A percentile compares a stretch with the other conserved stretches of the same genome.
Conservation (phyloP, 2,797 vertebrate genomes). For the Synaphobranchus kaupii region DNA sequence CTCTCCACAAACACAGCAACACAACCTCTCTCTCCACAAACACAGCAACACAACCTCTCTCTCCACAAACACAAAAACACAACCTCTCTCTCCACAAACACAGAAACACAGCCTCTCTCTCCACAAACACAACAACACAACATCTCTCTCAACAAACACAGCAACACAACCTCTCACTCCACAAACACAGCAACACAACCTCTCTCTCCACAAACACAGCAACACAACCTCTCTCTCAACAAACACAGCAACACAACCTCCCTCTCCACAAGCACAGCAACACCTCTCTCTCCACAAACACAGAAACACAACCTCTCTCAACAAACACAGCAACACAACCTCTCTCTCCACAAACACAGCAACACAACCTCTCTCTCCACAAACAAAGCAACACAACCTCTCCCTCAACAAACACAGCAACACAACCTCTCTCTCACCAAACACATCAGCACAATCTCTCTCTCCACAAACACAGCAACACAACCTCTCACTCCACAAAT, state of each 20-base stretch:
- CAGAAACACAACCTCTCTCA: not conserved
- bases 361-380: not conserved
- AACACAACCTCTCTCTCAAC: not conserved
- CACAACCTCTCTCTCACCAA: not conserved
- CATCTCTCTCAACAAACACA: not conserved
- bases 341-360: not conserved
- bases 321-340: not conserved
- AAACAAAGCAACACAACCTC: not conserved
- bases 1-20: too few species aligned
- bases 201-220: not conserved
- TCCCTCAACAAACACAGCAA: not conserved
- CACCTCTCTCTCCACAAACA: not conserved
- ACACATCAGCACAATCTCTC: not conserved
- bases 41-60: too few species aligned
- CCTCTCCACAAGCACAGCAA: not conserved
- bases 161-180: not conserved
- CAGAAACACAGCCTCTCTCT: not conserved
- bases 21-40: not conserved
- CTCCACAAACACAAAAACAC: too few species aligned
- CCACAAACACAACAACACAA: too few species aligned
- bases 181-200: not conserved
- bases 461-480: not conserved
- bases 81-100: not conserved
- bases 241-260: not conserved
- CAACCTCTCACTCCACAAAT: not conserved